A percentile compares a stretch with the other conserved stretches of the same genome.
These are phyloP conservation scores for Chanos chanos DNA, from an alignment of 2,797 vertebrate species.

Conservation along the genomic window DNA sequence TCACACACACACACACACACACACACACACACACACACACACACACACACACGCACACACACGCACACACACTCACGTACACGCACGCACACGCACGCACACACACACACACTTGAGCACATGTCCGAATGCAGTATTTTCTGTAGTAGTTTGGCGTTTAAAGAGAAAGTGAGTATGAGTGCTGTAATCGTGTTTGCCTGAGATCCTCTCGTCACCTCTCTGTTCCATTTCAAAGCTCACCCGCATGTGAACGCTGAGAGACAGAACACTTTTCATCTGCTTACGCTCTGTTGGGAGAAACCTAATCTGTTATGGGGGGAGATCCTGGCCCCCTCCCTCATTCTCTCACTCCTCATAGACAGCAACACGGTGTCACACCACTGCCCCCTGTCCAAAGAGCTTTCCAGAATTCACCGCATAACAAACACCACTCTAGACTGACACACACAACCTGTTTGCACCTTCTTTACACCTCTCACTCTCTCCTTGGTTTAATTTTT, in stretches of 20 bases:
- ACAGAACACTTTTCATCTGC: conserved; percentile 22
- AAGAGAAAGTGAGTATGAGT: too few species aligned
- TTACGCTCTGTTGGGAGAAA: conserved; percentile 26
- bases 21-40: conserved; percentile 4
- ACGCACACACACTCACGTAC: too few species aligned
- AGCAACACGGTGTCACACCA: background rate
- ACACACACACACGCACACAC: too few species aligned
- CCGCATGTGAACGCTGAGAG: conserved; percentile 28
- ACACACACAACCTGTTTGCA: background rate
- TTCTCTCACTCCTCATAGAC: background rate
- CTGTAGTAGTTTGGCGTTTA: too few species aligned
- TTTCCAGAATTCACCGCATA: background rate
- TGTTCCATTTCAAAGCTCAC: conserved; percentile 36
- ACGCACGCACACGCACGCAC: too few species aligned
- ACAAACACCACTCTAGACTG: background rate
- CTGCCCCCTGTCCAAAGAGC: background rate
- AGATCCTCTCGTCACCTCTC: conserved; percentile 5
- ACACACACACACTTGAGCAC: too few species aligned
- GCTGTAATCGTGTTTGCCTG: conserved; percentile 15
- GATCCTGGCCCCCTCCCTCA: background rate
- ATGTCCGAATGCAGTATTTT: too few species aligned
- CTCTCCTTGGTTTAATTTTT: conserved; percentile 29
- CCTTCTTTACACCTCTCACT: conserved; percentile 12
- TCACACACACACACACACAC: too few species aligned
- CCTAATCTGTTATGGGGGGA: conserved; percentile 1